Evolutionary conservation across 1,140 invertebrate genomes (phyloP).

Genomic region (Bombus picipes): DNA sequence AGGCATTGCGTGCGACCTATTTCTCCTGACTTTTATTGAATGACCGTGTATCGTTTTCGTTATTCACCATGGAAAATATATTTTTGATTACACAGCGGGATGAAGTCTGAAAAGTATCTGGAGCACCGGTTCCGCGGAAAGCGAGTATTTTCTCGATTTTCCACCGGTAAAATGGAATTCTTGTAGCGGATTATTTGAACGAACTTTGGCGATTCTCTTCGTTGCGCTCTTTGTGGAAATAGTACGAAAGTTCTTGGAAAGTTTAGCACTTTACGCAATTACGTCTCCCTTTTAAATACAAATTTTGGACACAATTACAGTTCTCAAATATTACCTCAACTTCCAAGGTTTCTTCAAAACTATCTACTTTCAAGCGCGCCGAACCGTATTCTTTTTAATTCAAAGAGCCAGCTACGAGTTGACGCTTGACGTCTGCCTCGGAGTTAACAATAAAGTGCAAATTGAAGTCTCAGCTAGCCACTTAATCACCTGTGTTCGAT

Average conservation of each 20-base stretch:
- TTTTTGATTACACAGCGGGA: slow-evolving; percentile 1
- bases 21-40: slow-evolving; percentile 23
- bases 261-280: neutral
- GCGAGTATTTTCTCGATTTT: neutral
- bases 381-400: neutral
- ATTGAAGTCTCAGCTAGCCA: neutral
- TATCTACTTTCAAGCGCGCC: neutral
- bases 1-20: slow-evolving; percentile 22
- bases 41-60: neutral
- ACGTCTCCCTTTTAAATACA: slow-evolving; percentile 17
- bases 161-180: neutral
- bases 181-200: neutral
- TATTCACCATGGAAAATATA: slow-evolving; percentile 4
- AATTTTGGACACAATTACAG: slow-evolving; percentile 5
- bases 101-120: slow-evolving; percentile 12
- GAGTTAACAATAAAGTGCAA: neutral
- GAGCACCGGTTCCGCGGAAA: neutral
- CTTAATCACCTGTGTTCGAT: too few species aligned
- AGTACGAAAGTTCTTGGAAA: neutral
- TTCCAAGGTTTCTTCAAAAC: neutral
- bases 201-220: neutral
- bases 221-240: neutral
- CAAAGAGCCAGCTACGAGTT: neutral
- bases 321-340: neutral
- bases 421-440: neutral